A percentile compares a stretch with the other conserved stretches of the same genome.
Evolutionary conservation across 2,888 invertebrate species (phyloP).

Genomic region (Rhorus exstirpatorius): DNA sequence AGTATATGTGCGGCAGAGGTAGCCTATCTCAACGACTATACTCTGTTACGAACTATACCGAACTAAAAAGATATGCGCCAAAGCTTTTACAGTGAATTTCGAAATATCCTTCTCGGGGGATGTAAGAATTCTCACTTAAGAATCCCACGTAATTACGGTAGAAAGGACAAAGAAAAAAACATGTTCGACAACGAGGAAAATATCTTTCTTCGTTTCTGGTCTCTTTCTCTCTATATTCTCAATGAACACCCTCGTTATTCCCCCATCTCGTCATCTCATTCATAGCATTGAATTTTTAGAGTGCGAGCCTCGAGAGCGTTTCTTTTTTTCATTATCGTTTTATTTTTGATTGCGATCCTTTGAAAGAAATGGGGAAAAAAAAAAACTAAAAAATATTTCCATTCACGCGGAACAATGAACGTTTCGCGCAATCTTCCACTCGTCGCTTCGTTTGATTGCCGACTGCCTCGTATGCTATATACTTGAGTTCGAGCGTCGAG

Average conservation of each 20-base stretch:
- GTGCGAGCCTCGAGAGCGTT: not conserved
- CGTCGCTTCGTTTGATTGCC: conserved; percentile 41
- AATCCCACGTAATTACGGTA: not conserved
- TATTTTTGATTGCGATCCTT: conserved; percentile 5
- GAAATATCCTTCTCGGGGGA: conserved; percentile 53
- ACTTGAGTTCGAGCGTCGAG: conserved; percentile 28
- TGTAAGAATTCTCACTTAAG: conserved; percentile 44
- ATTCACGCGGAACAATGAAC: conserved; percentile 47
- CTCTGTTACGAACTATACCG: conserved; percentile 37
- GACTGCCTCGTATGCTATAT: not conserved
- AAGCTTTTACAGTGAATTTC: conserved; percentile 49
- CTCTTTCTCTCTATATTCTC: conserved; percentile 15
- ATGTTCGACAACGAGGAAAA: conserved; percentile 7
- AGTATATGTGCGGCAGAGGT: conserved; percentile 3
- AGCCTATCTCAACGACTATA: conserved; percentile 39
- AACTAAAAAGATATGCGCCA: conserved; percentile 38
- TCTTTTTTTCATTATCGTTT: conserved; percentile 31
- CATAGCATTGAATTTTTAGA: conserved; percentile 31
- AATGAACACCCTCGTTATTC: conserved; percentile 8
- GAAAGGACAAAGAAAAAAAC: not conserved
- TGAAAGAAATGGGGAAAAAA: not conserved
- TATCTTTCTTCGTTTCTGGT: conserved; percentile 28
- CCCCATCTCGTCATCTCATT: conserved; percentile 5
- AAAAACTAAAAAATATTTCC: conserved; percentile 7
- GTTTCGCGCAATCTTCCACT: conserved; percentile 42